These are phyloP conservation scores for Bombus cullumanus DNA, from an alignment of 1,140 invertebrate genomes.

Conservation along the genomic window DNA sequence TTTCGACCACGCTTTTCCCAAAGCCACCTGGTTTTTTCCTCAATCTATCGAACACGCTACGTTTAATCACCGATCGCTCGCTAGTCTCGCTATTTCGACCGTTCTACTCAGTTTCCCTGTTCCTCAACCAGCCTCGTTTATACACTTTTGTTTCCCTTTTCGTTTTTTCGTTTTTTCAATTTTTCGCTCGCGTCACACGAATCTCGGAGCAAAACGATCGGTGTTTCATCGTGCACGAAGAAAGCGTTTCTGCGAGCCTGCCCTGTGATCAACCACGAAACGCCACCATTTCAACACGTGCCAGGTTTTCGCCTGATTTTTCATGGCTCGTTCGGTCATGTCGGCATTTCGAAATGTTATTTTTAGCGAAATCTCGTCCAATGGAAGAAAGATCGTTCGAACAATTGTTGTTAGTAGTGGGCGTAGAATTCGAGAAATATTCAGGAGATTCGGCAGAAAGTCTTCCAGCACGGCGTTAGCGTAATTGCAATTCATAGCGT, in stretches of 20 bases:
- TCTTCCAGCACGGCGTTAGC: not conserved
- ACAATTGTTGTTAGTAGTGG: not conserved
- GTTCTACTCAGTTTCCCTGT: not conserved
- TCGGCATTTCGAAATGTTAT: not conserved
- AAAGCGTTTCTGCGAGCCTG: constrained; percentile 28
- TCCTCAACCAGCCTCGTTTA: not conserved
- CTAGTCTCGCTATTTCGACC: constrained; percentile 17
- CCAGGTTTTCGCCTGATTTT: not conserved
- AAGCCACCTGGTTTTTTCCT: not conserved
- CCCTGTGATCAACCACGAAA: constrained; percentile 15
- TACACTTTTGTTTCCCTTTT: not conserved
- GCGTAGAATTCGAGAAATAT: not conserved
- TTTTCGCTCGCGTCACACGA: not conserved
- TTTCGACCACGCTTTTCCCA: constrained; percentile 50
- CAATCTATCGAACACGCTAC: constrained; percentile 33
- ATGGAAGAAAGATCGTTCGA: not conserved
- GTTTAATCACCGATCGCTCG: constrained; percentile 35
- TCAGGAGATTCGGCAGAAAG: not conserved
- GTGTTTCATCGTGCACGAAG: not conserved
- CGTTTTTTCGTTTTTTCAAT: not conserved
- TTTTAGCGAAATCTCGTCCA: no score
- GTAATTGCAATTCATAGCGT: no score
- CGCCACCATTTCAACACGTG: not conserved
- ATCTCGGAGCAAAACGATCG: not conserved
- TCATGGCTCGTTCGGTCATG: not conserved